phyloP scores from a whole-genome alignment of 2,888 invertebrate species.

The Harpagoxenus sublaevis region DNA sequence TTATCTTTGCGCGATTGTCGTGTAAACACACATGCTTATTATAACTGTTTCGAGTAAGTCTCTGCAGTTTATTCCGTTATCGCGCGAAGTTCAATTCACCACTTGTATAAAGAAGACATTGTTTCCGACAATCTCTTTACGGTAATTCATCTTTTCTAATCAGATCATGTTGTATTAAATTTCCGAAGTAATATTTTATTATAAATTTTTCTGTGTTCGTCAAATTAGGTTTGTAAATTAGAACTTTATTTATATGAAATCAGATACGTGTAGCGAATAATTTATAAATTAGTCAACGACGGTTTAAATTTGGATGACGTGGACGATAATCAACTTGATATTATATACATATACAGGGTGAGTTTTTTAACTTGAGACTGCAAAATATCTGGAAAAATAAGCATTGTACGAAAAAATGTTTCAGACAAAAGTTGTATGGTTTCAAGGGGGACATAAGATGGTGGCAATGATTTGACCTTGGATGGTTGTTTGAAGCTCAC shows the following conservation, averaged over 20 bases:
- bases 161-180: neutral
- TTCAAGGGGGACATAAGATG: too few relatives aligned
- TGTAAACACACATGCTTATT: neutral
- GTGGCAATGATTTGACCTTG: too few relatives aligned
- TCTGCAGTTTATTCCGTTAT: neutral
- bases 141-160: neutral
- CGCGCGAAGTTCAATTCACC: neutral
- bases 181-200: neutral
- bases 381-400: too few relatives aligned
- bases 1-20: neutral
- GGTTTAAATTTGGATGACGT: neutral
- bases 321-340: neutral
- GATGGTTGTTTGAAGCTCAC: too few relatives aligned
- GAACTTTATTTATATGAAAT: neutral
- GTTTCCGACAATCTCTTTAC: neutral
- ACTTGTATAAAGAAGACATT: neutral
- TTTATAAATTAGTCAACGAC: neutral
- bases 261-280: neutral
- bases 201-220: neutral
- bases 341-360: neutral
- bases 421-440: too few relatives aligned
- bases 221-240: neutral
- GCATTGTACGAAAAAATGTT: too few relatives aligned
- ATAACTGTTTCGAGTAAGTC: constrained; percentile 19
- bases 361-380: too few relatives aligned